Evolutionary conservation across 2,113 vertebrate species (phyloP).

Genomic region (Ovibos moschatus): DNA sequence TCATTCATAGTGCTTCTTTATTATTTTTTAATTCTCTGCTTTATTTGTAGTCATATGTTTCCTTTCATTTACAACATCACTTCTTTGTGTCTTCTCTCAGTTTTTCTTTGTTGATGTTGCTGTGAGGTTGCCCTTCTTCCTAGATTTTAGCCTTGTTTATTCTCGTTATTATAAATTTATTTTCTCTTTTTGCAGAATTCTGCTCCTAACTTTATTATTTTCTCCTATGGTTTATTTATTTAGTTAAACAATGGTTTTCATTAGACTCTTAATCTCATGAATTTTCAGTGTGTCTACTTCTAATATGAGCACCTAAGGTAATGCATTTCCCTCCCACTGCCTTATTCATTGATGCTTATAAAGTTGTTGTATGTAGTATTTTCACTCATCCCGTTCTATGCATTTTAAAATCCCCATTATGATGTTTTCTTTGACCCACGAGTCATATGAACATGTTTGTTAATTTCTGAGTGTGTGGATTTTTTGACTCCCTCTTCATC

Average conservation of each 20-base stretch:
- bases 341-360: background rate
- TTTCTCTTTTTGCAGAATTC: background rate
- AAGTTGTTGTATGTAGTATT: background rate
- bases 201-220: background rate
- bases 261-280: background rate
- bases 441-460: background rate
- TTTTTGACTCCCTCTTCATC: background rate
- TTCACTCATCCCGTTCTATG: background rate
- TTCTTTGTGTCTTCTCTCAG: background rate
- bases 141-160: conserved; percentile 9
- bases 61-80: background rate
- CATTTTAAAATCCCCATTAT: background rate
- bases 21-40: background rate
- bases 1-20: background rate
- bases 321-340: background rate
- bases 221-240: background rate
- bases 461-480: background rate
- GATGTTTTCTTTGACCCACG: background rate
- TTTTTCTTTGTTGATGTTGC: background rate
- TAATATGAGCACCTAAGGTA: background rate
- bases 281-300: background rate
- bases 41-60: background rate
- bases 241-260: background rate
- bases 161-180: background rate
- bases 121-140: background rate